Base-by-base conservation (phyloP, 2,797 vertebrate species). In the Gouania willdenowi region DNA sequence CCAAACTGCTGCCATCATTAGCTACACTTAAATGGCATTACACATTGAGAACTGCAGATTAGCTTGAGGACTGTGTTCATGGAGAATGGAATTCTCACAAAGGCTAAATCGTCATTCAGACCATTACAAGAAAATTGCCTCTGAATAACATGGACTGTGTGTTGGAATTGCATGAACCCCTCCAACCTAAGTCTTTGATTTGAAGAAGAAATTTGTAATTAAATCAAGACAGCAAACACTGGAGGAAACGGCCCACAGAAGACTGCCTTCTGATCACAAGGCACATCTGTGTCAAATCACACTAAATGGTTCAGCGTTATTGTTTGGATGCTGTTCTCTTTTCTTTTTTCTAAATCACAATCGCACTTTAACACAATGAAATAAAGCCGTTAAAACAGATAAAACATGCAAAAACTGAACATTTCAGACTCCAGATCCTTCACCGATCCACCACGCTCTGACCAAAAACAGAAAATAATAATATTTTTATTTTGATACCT, bases 251-350 rank as follows among this genome's bases (percentile, higher is more conserved):
- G n/a, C 17, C 14, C n/a, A n/a, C n/a, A n/a, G n/a, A n/a, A n/a
- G n/a, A n/a, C n/a, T n/a, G n/a, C n/a, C n/a, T 22, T 41, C 5
- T 25, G 41, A 52, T 36, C 22, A 42, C 25, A 53, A 26, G 30
- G 6, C 24, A 34, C 5, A 41, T 48, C 31, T 33, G 8, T 25
- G 20, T 17, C 22, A 34, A 46, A 58, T 61, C 26, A 42, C 24
- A 40, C 30, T 18, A 22, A 36, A 38, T 40, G 26, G 23, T 38
- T 16, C 7, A 45, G 53, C 46, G 27, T 33, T 21, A 18, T 27
- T 13, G 20, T 58, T 29, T 6, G 45, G 49, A 47, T 50, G n/a
- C 42, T 32, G 29, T 40, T 34, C 42, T 32, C 29, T 42, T 14
- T 25, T 8, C n/a, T n/a, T n/a, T n/a, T n/a, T n/a, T n/a, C n/a